A percentile compares a stretch with the other conserved stretches of the same genome.
These are phyloP conservation scores for Tricholauxania praeusta DNA, from an alignment of 2,888 invertebrate species.

Conservation along the genomic window DNA sequence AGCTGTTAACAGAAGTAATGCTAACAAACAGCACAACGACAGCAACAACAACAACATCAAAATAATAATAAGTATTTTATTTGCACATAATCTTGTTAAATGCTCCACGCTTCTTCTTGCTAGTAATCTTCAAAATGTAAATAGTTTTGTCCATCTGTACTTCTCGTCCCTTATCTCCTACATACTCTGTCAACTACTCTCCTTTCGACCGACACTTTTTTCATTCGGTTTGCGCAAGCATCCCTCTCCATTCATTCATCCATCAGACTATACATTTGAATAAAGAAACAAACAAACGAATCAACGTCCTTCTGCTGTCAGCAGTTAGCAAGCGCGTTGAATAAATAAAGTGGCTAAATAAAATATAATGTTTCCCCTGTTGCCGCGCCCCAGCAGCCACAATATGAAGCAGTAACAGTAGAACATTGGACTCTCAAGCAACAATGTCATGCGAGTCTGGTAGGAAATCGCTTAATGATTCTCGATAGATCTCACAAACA, in stretches of 20 bases:
- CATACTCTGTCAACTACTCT: background rate
- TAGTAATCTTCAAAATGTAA: too few species aligned
- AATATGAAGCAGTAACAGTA: background rate
- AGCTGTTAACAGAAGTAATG: constrained; percentile 6
- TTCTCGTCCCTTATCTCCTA: too few species aligned
- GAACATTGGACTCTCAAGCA: background rate
- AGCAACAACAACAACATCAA: background rate
- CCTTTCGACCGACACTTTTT: background rate
- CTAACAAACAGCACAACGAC: constrained; percentile 14
- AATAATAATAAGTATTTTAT: constrained; percentile 13
- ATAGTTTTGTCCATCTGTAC: too few species aligned
- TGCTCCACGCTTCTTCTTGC: background rate
- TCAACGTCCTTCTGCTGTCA: constrained; percentile 20
- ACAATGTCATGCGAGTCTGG: background rate
- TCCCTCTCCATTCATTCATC: background rate
- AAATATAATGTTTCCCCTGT: constrained; percentile 47
- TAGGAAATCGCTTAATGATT: too few species aligned
- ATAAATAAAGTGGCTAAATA: constrained; percentile 48
- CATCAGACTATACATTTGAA: background rate
- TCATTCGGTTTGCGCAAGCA: background rate
- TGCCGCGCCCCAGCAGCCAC: constrained; percentile 42
- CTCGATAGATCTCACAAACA: background rate
- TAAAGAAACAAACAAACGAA: background rate
- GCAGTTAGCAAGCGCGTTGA: constrained; percentile 37
- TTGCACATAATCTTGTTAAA: constrained; percentile 19